Base-by-base conservation (phyloP, 2,797 vertebrate genomes). In the Pseudomugil tenellus region DNA sequence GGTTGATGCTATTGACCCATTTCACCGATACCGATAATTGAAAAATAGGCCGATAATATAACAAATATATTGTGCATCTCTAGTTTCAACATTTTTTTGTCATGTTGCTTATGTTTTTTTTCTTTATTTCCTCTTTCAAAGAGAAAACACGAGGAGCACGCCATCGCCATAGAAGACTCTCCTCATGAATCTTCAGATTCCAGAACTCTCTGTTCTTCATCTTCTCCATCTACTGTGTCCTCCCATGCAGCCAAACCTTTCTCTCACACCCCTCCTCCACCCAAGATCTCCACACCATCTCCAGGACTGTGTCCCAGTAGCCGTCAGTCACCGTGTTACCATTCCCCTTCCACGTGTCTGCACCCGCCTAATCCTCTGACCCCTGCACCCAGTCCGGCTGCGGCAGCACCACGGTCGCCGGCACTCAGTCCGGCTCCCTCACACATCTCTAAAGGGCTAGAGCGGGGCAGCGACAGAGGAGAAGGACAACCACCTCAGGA, bases 321-420 rank as follows among this genome's bases (percentile, higher is more conserved):
- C 85, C 96, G 95, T 35, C 94, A 96, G 58, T 96, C 96, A 0
- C 96, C 96, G 29, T 96, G 96, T 89, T 96, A 95, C 91, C 96
- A 94, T 89, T 97, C 97, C 0, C 95, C 96, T 0, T 88, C 94
- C 84, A 87, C 93, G 16, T 92, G 95, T 65, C 86, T 93, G 49
- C 95, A 95, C 1, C 85, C 95, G 16, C 93, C 95, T 39, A 95
- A 95, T 78, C 94, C 93, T 76, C 95, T 94, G 74, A 60, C 89
- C 86, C 61, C 91, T 0, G 79, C 94, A 0, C 89, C 95, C 2
- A 95, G 93, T 83, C 94, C 95, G 0, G 94, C 94, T 0, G 94
- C 95, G 3, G 93, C 95, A 1, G 95, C 96, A 2, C 95, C 91
- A 55, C 93, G 86, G 79, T 95, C 93, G 65, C 95, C 96, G 0